A percentile compares a stretch with the other conserved stretches of the same genome.
Conservation (phyloP, 2,113 vertebrate genomes). For the Rana temporaria region DNA sequence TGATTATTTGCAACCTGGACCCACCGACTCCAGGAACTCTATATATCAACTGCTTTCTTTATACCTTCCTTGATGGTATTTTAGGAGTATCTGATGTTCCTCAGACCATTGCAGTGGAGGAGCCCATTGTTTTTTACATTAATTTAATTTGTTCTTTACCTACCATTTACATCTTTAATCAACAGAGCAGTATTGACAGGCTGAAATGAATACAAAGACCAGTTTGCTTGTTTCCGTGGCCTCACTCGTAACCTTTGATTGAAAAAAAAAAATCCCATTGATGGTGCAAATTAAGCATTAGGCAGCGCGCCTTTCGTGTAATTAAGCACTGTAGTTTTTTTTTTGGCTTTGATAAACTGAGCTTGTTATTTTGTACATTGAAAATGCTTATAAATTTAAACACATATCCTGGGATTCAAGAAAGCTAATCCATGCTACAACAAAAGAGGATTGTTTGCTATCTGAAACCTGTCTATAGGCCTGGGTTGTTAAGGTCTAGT, state of each 20-base stretch:
- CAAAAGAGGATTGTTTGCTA: constrained; percentile 2
- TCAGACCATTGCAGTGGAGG: background rate
- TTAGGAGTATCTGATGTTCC: background rate
- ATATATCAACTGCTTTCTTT: background rate
- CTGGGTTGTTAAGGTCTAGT: constrained; percentile 6
- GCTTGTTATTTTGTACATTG: constrained; percentile 37
- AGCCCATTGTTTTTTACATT: background rate
- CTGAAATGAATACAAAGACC: constrained; percentile 28
- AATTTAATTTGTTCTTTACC: constrained; percentile 13
- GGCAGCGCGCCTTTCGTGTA: constrained; percentile 23
- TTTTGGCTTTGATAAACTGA: constrained; percentile 46
- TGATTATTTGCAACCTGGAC: too few species aligned
- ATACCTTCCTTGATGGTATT: background rate
- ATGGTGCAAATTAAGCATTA: constrained; percentile 52
- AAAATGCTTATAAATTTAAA: constrained; percentile 27
- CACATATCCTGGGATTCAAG: constrained; percentile 25
- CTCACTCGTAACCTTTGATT: constrained; percentile 47
- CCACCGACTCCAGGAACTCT: too few species aligned
- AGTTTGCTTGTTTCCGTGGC: constrained; percentile 26
- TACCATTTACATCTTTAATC: constrained; percentile 46
- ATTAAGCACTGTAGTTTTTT: constrained; percentile 48
- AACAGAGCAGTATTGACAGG: constrained; percentile 27
- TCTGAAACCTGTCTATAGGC: constrained; percentile 21
- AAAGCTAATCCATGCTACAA: constrained; percentile 43
- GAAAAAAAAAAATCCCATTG: constrained; percentile 40